phyloP scores from a whole-genome alignment of 2,113 vertebrate genomes.

The Aegotheles bennettii region DNA sequence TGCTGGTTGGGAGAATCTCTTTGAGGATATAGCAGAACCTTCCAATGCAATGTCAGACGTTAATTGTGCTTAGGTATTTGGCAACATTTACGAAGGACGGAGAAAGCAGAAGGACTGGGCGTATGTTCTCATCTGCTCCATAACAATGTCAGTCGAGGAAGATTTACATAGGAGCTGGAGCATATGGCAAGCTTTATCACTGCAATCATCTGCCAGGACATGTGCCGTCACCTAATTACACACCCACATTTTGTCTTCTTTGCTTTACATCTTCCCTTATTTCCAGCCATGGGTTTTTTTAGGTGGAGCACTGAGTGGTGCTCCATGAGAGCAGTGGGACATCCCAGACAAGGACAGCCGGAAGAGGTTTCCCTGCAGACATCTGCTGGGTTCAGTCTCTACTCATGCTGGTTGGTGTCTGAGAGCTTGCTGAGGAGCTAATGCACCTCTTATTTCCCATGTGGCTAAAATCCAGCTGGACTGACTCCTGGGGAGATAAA shows the following conservation, averaged over 20 bases:
- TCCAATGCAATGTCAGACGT: conserved; percentile 3
- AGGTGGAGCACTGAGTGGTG: neutral
- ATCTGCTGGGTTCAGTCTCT: neutral
- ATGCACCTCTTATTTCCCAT: neutral
- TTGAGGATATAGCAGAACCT: neutral
- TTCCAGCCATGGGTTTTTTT: neutral
- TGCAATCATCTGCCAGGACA: conserved; percentile 56
- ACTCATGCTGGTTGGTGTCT: neutral
- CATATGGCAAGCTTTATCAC: conserved; percentile 59
- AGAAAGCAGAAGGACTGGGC: conserved; percentile 4
- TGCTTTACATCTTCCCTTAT: neutral
- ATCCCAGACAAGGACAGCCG: rapidly evolving
- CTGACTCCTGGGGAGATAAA: neutral
- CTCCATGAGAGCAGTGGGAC: neutral
- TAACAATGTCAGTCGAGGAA: neutral
- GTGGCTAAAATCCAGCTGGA: neutral
- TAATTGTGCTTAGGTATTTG: conserved; percentile 63
- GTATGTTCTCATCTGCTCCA: conserved; percentile 30
- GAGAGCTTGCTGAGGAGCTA: neutral
- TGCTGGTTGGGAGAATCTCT: neutral
- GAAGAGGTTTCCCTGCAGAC: neutral
- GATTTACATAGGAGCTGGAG: conserved; percentile 44
- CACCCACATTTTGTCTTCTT: conserved; percentile 15
- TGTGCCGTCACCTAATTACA: conserved; percentile 47
- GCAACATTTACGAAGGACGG: conserved; percentile 3